Base-by-base conservation (phyloP, 2,888 invertebrate genomes). In the Cephus sareptanus region DNA sequence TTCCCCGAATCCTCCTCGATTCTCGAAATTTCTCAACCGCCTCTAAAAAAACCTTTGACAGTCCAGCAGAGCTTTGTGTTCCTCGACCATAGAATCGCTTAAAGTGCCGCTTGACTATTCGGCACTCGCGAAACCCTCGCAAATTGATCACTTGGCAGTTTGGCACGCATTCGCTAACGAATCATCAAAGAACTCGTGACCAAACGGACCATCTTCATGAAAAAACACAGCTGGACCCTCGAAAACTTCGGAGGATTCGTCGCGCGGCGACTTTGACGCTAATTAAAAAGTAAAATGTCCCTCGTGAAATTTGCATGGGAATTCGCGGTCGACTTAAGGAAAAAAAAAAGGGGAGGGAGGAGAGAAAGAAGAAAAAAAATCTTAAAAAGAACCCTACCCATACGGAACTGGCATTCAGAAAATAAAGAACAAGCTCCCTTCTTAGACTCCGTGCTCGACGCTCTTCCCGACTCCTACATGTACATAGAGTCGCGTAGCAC, bases 221-320 rank as follows among this genome's bases (percentile, higher is more conserved):
- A 56, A 40, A 56, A 40, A 23, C 23, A 56, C 23, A 56, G 56
- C 56, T 23, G 56, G 56, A 23, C 9, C 23, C 9, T 56, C 23
- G 56, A 4, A 56, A 56, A 23, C 2, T 23, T 23, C 56, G 35
- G 74, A 74, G 33, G 23, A 56, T 56, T 23, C 23, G 56, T 56
- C 56, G 56, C 15, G 40, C 56, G 56, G 9, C 23, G 40, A 56
- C 40, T 56, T 56, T 11, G 13, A 4, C 31, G 71, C 31, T 71
- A 31, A 71, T 71, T 71, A 71, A 34, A 71, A 71, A 71, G 31
- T 71, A 71, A 71, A 71, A 71, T 71, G 33, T 71, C 23, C 31
- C 12, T 71, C 12, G 71, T 71, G 71, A 34, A 71, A 71, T 71
- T 71, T 71, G 31, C 71, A 71, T 71, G 71, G 33, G 71, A 71